A percentile compares a stretch with the other conserved stretches of the same genome.
These are phyloP conservation scores for Chiroxiphia lanceolata DNA, from an alignment of 2,797 vertebrate genomes.

Conservation along the genomic window DNA sequence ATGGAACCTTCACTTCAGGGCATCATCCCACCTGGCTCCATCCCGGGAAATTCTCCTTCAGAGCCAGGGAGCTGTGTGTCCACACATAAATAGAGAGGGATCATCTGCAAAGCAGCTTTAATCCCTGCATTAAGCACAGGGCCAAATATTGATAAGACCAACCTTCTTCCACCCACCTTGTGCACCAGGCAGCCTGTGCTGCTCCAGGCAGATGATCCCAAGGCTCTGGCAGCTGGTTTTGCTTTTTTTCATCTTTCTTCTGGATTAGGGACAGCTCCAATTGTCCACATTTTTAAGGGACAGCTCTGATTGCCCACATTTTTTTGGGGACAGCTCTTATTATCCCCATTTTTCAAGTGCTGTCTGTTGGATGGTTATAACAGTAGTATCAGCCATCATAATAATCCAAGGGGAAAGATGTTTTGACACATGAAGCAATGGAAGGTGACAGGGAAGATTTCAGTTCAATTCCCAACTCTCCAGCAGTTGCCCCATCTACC, in stretches of 20 bases:
- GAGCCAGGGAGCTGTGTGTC: fast-evolving
- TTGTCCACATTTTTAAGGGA: background rate
- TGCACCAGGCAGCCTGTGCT: background rate
- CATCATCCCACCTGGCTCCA: background rate
- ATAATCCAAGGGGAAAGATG: fast-evolving
- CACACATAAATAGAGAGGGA: background rate
- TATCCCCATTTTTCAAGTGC: background rate
- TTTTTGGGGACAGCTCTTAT: background rate
- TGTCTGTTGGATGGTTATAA: background rate
- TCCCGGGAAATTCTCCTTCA: fast-evolving
- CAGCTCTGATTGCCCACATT: background rate
- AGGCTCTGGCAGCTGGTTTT: background rate
- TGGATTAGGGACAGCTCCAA: background rate
- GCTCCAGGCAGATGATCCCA: background rate
- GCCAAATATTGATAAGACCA: fast-evolving
- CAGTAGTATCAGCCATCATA: fast-evolving
- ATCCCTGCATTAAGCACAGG: background rate
- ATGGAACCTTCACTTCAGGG: fast-evolving
- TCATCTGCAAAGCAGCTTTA: background rate
- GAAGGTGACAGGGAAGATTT: background rate
- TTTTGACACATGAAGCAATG: background rate
- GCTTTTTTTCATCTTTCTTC: background rate
- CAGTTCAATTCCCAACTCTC: background rate
- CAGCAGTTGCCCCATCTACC: background rate
- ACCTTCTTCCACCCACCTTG: background rate